phyloP scores from a whole-genome alignment of 2,888 invertebrate genomes.

The Sylvicola fuscatus region DNA sequence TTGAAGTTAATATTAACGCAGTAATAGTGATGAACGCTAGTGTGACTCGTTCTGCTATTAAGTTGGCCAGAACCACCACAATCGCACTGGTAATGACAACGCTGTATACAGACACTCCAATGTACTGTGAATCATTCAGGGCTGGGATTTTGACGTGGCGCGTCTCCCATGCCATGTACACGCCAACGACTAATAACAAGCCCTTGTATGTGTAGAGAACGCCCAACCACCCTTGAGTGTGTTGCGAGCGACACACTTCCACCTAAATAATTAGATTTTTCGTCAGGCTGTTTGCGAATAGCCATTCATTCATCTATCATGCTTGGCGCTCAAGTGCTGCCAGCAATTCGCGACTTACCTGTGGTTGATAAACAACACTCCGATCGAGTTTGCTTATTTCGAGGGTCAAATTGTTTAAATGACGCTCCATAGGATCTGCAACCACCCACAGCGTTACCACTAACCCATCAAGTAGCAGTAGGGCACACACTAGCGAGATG shows the following conservation, averaged over 20 bases:
- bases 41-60: constrained; percentile 64
- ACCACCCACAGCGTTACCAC: constrained; percentile 69
- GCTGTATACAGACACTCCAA: constrained; percentile 81
- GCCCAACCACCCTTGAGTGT: constrained; percentile 78
- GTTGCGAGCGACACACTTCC: constrained; percentile 71
- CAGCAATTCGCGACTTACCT: constrained; percentile 32
- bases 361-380: constrained; percentile 69
- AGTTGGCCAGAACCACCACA: constrained; percentile 72
- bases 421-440: constrained; percentile 72
- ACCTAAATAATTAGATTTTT: too few species aligned
- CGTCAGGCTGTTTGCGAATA: too few species aligned
- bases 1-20: constrained; percentile 62
- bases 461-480: constrained; percentile 62
- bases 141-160: constrained; percentile 80
- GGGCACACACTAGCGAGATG: constrained; percentile 61
- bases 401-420: constrained; percentile 60
- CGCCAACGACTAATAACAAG: constrained; percentile 66
- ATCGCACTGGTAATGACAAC: constrained; percentile 76
- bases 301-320: too few species aligned
- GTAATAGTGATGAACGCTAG: constrained; percentile 66
- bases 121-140: constrained; percentile 83
- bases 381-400: constrained; percentile 56
- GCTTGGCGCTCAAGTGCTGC: too few species aligned
- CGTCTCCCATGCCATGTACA: constrained; percentile 94
- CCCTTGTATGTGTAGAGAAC: constrained; percentile 82